phyloP scores from a whole-genome alignment of 2,888 invertebrate genomes.

The Habrosyne pyritoides region DNA sequence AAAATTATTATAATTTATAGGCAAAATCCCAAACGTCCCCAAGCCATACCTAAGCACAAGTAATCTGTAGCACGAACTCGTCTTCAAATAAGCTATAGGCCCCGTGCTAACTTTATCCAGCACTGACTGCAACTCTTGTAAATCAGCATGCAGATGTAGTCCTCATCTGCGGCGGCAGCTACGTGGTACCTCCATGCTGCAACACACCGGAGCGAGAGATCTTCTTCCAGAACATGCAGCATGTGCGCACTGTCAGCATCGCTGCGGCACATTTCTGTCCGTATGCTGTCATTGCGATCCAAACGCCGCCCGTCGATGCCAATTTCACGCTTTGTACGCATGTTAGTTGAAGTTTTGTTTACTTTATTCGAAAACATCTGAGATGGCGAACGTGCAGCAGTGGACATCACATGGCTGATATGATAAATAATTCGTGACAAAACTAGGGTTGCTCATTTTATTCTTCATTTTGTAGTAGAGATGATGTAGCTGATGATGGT shows the following conservation, averaged over 20 bases:
- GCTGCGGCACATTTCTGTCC: constrained; percentile 69
- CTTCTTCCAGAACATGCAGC: constrained; percentile 67
- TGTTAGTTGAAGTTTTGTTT: constrained; percentile 45
- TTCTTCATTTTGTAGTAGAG: too few relatives aligned
- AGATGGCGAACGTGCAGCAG: too few relatives aligned
- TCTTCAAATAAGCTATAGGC: too few relatives aligned
- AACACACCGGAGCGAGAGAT: constrained; percentile 60
- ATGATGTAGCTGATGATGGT: too few relatives aligned
- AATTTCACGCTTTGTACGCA: constrained; percentile 66
- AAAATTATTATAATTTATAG: too few relatives aligned
- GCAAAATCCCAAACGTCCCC: too few relatives aligned
- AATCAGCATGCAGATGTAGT: constrained; percentile 68
- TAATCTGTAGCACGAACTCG: too few relatives aligned
- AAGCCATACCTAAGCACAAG: too few relatives aligned
- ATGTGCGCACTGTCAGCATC: constrained; percentile 58
- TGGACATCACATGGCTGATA: too few relatives aligned
- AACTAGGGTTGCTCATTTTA: too few relatives aligned
- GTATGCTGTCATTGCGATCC: constrained; percentile 65
- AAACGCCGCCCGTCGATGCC: constrained; percentile 74
- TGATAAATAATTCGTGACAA: too few relatives aligned
- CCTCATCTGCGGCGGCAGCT: constrained; percentile 68
- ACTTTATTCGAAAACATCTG: not conserved
- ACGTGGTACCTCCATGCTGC: constrained; percentile 62
- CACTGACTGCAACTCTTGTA: not conserved
- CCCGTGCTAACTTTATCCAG: too few relatives aligned